Conservation (phyloP, 92 coral and sea anemone genomes). For the Galaxea fascicularis region DNA sequence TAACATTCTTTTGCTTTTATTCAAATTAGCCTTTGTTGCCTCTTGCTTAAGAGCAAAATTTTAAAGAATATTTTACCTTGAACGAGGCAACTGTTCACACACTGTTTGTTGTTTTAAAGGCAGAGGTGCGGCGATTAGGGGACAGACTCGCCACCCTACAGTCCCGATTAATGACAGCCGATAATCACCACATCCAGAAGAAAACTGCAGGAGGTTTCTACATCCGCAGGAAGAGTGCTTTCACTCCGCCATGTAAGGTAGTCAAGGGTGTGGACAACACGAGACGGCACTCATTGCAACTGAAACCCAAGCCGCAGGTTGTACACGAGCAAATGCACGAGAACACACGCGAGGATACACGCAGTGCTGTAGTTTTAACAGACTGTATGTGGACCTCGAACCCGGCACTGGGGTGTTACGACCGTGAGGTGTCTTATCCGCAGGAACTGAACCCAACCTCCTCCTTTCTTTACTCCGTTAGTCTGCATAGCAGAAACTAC, state of each 20-base stretch:
- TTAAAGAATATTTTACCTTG: too few species aligned
- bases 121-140: slow-evolving; percentile 55
- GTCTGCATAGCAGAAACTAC: slow-evolving; percentile 11
- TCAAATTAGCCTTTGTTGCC: too few species aligned
- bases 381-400: background rate
- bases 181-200: slow-evolving; percentile 16
- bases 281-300: slow-evolving; percentile 31
- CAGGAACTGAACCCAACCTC: slow-evolving; percentile 15
- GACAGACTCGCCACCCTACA: slow-evolving; percentile 54
- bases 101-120: slow-evolving; percentile 16
- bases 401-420: background rate
- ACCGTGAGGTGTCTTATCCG: background rate
- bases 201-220: background rate
- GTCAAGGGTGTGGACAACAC: background rate
- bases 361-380: background rate
- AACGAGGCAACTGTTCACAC: too few species aligned
- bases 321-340: background rate
- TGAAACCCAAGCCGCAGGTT: background rate
- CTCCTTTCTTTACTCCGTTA: background rate
- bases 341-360: background rate
- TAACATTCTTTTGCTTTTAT: too few species aligned
- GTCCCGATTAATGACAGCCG: slow-evolving; percentile 42
- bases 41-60: too few species aligned
- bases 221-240: slow-evolving; percentile 36
- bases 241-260: slow-evolving; percentile 14